Conservation (phyloP, 2,797 vertebrate species). For the Catostomus latipinnis region DNA sequence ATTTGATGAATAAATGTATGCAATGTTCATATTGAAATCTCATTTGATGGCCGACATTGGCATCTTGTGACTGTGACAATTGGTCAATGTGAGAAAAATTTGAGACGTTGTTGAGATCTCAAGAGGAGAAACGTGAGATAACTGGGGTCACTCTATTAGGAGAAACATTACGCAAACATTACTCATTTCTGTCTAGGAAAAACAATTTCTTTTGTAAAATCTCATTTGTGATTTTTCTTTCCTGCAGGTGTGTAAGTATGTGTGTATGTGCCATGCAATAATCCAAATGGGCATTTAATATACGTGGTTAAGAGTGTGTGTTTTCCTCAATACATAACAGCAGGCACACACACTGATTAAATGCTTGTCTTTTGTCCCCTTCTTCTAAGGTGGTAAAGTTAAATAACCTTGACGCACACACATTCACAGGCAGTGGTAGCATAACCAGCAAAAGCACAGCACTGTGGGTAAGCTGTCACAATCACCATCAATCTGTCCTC, state of each 20-base stretch:
- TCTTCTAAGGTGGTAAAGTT: conserved; percentile 38
- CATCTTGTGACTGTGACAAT: too few species aligned
- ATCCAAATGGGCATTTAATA: background rate
- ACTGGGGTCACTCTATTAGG: too few species aligned
- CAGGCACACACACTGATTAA: conserved; percentile 12
- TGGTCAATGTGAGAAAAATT: too few species aligned
- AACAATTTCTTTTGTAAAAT: background rate
- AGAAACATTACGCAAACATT: too few species aligned
- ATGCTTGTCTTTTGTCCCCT: conserved; percentile 8
- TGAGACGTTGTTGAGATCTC: too few species aligned
- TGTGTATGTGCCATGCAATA: too few species aligned
- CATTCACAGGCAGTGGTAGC: conserved; percentile 22
- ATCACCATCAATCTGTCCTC: conserved; percentile 38
- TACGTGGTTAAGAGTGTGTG: background rate
- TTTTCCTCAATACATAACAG: background rate
- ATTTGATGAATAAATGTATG: too few species aligned
- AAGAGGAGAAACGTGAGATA: too few species aligned
- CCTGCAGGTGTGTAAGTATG: background rate
- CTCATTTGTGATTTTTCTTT: background rate
- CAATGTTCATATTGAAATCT: too few species aligned
- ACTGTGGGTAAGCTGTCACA: conserved; percentile 41
- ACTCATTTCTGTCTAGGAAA: background rate
- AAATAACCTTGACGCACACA: conserved; percentile 54
- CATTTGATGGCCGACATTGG: too few species aligned
- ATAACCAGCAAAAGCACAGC: conserved; percentile 31